Base-by-base conservation (phyloP, 2,113 vertebrate genomes). In the Aphelocoma coerulescens region DNA sequence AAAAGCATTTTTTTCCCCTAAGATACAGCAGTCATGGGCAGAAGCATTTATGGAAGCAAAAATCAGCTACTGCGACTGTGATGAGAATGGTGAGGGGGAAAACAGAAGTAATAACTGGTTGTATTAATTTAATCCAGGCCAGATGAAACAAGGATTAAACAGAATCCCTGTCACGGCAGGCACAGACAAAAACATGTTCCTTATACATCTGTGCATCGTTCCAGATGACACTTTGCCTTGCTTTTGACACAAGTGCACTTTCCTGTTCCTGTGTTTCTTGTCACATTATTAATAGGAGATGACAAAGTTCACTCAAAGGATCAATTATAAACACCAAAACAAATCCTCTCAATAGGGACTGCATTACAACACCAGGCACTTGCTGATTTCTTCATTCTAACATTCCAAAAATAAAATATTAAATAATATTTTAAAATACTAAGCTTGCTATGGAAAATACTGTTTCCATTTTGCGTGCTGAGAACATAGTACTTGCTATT, bases 1-100 rank as follows among this genome's bases (percentile, higher is more conserved):
- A 84, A 74, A 81, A 71, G 4, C 3, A 2, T 30, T 20, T 27
- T 18, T n/a, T 7, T 1, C 1, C 1, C 1, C 2, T 14, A 63
- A 16, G 16, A 73, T 57, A 32, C 1, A n/a, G 6, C 19, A 69
- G 30, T 32, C 16, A 16, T 18, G 44, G 24, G 15, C 62, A 82
- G 33, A 69, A 33, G 23, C 32, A 72, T 18, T 35, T 51, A n/a
- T 3, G 4, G n/a, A 79, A 33, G 75, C 15, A 92, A 79, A 84
- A 79, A 57, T 22, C 58, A 88, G 27, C 49, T 66, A 46, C 0
- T 52, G 30, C 1, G 1, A 68, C 51, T 67, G 9, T 19, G 9
- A 82, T 16, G 10, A 33, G 48, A 84, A 84, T 7, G 2, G 5
- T 41, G n/a, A 46, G 35, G 16, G 10, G 2, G 0, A 16, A 3